phyloP scores from a whole-genome alignment of 2,797 vertebrate species.

The Knipowitschia caucasica region DNA sequence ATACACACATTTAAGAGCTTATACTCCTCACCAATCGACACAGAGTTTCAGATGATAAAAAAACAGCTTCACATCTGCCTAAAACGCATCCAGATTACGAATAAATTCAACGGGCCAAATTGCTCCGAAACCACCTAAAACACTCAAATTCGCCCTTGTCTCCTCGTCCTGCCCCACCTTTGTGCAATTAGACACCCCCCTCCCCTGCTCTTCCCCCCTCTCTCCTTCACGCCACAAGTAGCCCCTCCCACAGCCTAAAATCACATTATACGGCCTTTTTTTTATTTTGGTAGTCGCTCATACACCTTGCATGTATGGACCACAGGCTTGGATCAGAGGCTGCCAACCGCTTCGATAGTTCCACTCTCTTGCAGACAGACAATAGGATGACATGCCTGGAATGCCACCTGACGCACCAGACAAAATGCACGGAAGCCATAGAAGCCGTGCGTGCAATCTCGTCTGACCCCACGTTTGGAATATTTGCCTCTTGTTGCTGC shows the following conservation, averaged over 20 bases:
- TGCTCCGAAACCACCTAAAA: no score
- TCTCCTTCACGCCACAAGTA: conserved; percentile 3
- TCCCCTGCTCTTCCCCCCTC: conserved; percentile 26
- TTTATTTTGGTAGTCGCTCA: conserved; percentile 75
- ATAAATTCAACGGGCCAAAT: no score
- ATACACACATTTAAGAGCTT: not conserved
- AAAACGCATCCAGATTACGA: not conserved
- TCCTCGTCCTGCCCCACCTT: conserved; percentile 35
- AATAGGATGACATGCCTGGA: conserved; percentile 60
- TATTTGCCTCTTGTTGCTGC: conserved; percentile 43
- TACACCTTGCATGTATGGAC: conserved; percentile 70
- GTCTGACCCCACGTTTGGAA: conserved; percentile 30
- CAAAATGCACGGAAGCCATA: no score
- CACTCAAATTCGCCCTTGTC: not conserved
- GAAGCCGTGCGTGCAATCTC: conserved; percentile 29
- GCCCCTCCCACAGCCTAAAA: conserved; percentile 53
- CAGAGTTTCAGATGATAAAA: no score
- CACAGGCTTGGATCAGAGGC: conserved; percentile 76
- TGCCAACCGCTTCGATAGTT: conserved; percentile 52
- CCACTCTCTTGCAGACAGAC: conserved; percentile 69
- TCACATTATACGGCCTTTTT: conserved; percentile 39
- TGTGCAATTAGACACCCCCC: conserved; percentile 64
- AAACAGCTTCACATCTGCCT: not conserved
- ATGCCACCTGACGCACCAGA: conserved; percentile 71
- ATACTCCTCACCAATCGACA: not conserved